Base-by-base conservation (phyloP, 2,797 vertebrate species). In the Holocentrus rufus region DNA sequence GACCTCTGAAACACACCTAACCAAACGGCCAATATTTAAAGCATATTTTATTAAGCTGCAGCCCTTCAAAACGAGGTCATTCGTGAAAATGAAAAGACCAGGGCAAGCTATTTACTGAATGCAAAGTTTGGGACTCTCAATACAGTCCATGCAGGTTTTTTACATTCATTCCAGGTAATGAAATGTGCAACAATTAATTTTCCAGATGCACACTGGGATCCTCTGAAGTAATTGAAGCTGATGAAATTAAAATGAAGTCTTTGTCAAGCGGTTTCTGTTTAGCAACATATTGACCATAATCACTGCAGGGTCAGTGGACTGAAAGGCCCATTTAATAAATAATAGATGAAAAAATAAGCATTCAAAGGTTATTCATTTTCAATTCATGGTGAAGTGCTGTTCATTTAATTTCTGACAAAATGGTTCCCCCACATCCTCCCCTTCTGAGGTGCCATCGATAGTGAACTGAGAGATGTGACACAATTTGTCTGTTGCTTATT, bases 361-460 rank as follows among this genome's bases (percentile, higher is more conserved):
- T 88, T 90, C 82, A 84, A 80, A 88, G 87, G 87, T 90, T 86
- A 85, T 92, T 93, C 81, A 90, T 89, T 93, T 92, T 89, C 84
- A 91, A 90, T 91, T 91, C 69, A 77, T 75, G 68, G 74, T 85
- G 78, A 90, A 92, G 89, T 81, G 77, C 81, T 82, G 85, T 90
- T 92, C 89, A 91, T 93, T 92, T 87, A 77, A 89, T 90, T 89
- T 88, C 77, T 84, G 83, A 81, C 74, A 83, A 85, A 90, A 90
- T 80, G 73, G 61, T 88, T 87, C 84, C 80, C 58, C 72, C 25
- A 47, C 81, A 81, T 74, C 79, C 36, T 65, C 59, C 83, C 80
- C 86, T 82, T 59, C 72, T 79, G 82, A 71, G 81, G 79, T 34
- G 64, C 79, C 77, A 69, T 85, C 61, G 69, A 79, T 42, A 60